phyloP scores from a whole-genome alignment of 2,113 vertebrate species.

The Anhinga rufa region DNA sequence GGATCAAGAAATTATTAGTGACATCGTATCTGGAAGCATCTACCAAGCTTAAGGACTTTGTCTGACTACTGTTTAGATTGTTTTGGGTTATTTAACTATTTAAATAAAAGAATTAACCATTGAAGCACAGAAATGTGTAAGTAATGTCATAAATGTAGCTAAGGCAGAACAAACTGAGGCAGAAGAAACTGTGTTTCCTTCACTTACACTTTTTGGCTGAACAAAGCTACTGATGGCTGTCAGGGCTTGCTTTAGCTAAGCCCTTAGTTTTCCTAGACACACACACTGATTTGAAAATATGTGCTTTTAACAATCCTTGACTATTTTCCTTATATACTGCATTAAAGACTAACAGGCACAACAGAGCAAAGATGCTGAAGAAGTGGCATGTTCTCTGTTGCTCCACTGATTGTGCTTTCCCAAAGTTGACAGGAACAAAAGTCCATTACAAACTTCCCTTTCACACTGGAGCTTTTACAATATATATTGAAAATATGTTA shows the following conservation, averaged over 20 bases:
- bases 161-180: not conserved
- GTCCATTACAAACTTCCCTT: not conserved
- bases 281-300: not conserved
- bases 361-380: not conserved
- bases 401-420: not conserved
- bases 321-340: not conserved
- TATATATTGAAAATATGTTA: not conserved
- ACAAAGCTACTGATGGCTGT: not conserved
- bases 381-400: not conserved
- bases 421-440: not conserved
- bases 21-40: not conserved
- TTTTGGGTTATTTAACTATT: not conserved
- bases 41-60: not conserved
- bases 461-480: not conserved
- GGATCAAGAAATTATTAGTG: not conserved
- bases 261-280: not conserved
- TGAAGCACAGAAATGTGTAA: not conserved
- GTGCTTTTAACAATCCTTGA: not conserved
- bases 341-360: not conserved
- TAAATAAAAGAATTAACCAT: not conserved
- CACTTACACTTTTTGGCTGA: not conserved
- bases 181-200: not conserved
- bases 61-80: not conserved
- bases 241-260: not conserved
- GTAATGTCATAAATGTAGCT: not conserved